These are phyloP conservation scores for Syngnathoides biaculeatus DNA, from an alignment of 2,113 vertebrate species.

Conservation along the genomic window DNA sequence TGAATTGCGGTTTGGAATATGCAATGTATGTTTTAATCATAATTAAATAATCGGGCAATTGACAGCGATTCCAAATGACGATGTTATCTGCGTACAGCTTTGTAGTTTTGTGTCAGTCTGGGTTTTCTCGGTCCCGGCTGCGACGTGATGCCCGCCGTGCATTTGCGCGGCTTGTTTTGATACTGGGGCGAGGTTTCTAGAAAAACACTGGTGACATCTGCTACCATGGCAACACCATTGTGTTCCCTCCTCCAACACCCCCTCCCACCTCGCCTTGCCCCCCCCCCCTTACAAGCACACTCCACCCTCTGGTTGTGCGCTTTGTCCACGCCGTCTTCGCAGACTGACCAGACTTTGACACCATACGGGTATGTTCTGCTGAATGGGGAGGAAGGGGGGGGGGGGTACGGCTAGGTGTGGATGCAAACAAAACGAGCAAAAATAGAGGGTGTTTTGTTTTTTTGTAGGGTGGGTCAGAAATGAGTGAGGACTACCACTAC, in stretches of 20 bases:
- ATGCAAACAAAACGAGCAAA: slow-evolving; percentile 9
- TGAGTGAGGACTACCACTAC: slow-evolving; percentile 77
- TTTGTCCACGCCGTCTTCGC: slow-evolving; percentile 1
- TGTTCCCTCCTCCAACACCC: slow-evolving; percentile 56
- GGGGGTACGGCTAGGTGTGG: slow-evolving; percentile 2
- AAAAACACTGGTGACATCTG: slow-evolving; percentile 89
- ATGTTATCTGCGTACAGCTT: neutral
- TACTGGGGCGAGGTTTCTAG: slow-evolving; percentile 64
- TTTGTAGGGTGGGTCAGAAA: slow-evolving; percentile 20
- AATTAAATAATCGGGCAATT: too few species aligned
- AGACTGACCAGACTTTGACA: slow-evolving; percentile 42
- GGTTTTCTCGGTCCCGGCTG: neutral
- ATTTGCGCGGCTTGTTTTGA: neutral
- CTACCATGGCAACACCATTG: slow-evolving; percentile 83
- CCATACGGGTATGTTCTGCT: slow-evolving; percentile 40
- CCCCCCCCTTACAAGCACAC: slow-evolving; percentile 6
- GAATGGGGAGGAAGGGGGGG: slow-evolving; percentile 4
- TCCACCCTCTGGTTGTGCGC: slow-evolving; percentile 31
- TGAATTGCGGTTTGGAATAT: too few species aligned
- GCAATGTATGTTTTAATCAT: too few species aligned
- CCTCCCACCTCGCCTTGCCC: slow-evolving; percentile 5
- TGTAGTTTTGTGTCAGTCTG: neutral
- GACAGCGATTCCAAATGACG: too few species aligned
- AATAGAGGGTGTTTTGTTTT: neutral
- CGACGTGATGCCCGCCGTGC: neutral